Conservation (phyloP, 2,113 vertebrate species). For the Cottus gobio region DNA sequence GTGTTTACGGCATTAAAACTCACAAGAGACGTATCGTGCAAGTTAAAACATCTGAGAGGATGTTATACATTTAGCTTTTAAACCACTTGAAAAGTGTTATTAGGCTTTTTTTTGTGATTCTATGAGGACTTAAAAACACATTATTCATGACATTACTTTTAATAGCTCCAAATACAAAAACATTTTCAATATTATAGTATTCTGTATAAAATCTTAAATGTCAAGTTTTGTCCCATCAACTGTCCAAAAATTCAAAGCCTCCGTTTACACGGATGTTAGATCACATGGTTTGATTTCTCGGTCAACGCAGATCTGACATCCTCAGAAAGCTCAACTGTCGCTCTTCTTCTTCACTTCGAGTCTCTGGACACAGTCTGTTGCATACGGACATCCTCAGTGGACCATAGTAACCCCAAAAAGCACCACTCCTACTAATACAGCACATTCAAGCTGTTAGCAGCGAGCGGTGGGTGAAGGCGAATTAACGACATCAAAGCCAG, state of each 20-base stretch:
- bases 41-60: neutral
- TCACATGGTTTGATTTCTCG: neutral
- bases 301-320: neutral
- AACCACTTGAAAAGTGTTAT: neutral
- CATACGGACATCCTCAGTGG: conserved; percentile 36
- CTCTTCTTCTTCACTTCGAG: conserved; percentile 22
- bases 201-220: neutral
- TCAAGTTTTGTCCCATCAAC: neutral
- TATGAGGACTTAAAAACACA: neutral
- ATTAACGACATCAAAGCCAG: conserved; percentile 68
- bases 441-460: conserved; percentile 66
- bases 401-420: conserved; percentile 44
- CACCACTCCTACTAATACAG: conserved; percentile 44
- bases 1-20: neutral
- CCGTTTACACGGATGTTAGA: neutral
- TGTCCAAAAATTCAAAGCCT: neutral
- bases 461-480: conserved; percentile 50
- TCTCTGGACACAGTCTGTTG: conserved; percentile 30
- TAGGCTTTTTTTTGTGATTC: neutral
- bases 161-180: neutral
- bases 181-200: neutral
- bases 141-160: neutral
- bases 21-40: neutral
- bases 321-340: neutral
- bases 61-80: neutral